phyloP scores from a whole-genome alignment of 1,140 invertebrate species.

The Drosophila funebris region DNA sequence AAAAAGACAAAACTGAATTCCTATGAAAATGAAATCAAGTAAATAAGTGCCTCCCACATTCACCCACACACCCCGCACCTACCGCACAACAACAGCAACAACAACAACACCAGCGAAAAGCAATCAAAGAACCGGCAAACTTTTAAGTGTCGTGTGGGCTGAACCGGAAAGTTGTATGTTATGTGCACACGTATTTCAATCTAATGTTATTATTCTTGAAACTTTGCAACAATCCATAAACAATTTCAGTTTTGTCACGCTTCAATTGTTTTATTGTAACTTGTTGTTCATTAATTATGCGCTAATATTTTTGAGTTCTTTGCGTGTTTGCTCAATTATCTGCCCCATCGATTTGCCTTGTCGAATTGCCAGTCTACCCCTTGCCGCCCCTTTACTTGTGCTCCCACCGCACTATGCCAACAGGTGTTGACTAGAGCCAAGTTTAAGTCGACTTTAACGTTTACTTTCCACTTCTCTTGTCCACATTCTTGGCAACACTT shows the following conservation, averaged over 20 bases:
- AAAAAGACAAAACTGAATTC: constrained; percentile 47
- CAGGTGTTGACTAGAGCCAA: constrained; percentile 13
- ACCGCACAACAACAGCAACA: too few species aligned
- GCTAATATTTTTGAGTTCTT: constrained; percentile 50
- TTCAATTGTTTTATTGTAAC: constrained; percentile 47
- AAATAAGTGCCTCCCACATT: constrained; percentile 31
- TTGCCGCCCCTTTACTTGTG: background rate
- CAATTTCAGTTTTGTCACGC: constrained; percentile 35
- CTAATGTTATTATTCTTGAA: background rate
- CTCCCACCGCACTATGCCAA: constrained; percentile 13
- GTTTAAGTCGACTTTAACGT: constrained; percentile 11
- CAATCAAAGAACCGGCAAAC: constrained; percentile 32
- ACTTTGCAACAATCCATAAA: constrained; percentile 40
- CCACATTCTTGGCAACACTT: constrained; percentile 54
- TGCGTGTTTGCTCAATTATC: constrained; percentile 48
- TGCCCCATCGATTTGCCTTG: constrained; percentile 42
- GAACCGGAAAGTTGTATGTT: constrained; percentile 23
- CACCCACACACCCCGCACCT: background rate
- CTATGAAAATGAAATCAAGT: constrained; percentile 69
- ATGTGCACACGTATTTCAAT: background rate
- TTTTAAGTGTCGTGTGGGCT: constrained; percentile 1
- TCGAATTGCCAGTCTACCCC: constrained; percentile 3
- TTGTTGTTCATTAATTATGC: constrained; percentile 43
- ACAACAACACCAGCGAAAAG: background rate
- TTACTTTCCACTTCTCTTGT: constrained; percentile 60